These are phyloP conservation scores for Actinia equina DNA, from an alignment of 64 coral and sea anemone genomes.

Conservation along the genomic window DNA sequence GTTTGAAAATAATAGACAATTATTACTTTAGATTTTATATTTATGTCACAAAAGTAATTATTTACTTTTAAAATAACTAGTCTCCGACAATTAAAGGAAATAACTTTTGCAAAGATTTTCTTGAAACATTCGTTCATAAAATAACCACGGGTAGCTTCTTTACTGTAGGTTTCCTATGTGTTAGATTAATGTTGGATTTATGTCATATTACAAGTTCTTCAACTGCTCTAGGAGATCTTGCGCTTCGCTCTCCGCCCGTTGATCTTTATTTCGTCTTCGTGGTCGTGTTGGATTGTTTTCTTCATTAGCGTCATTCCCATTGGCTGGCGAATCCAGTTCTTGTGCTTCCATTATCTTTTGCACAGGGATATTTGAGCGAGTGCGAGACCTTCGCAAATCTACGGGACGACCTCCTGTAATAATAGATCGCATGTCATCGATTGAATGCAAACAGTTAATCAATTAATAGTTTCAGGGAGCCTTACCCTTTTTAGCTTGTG, in stretches of 20 bases:
- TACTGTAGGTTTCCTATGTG: not conserved
- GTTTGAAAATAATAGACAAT: not conserved
- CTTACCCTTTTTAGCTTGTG: slow-evolving; percentile 67
- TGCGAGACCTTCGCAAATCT: slow-evolving; percentile 74
- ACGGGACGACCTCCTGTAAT: slow-evolving; percentile 64
- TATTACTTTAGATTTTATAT: not conserved
- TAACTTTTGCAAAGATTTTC: not conserved
- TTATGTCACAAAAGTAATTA: not conserved
- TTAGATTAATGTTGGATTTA: too few species aligned
- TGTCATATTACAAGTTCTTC: slow-evolving; percentile 57
- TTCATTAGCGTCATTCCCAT: slow-evolving; percentile 44
- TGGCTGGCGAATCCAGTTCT: slow-evolving; percentile 33
- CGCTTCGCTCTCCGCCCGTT: slow-evolving; percentile 57
- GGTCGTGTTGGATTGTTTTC: slow-evolving; percentile 59
- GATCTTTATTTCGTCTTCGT: slow-evolving; percentile 39
- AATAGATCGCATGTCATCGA: not conserved
- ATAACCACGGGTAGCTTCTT: not conserved
- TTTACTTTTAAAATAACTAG: not conserved
- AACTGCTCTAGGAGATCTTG: slow-evolving; percentile 80
- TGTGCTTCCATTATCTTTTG: slow-evolving; percentile 74
- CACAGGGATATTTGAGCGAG: slow-evolving; percentile 85
- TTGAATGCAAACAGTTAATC: too few species aligned
- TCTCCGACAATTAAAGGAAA: not conserved
- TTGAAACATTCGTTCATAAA: not conserved
- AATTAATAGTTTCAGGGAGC: not conserved